Conservation (phyloP, 2,797 vertebrate species). For the Argyrosomus regius region DNA sequence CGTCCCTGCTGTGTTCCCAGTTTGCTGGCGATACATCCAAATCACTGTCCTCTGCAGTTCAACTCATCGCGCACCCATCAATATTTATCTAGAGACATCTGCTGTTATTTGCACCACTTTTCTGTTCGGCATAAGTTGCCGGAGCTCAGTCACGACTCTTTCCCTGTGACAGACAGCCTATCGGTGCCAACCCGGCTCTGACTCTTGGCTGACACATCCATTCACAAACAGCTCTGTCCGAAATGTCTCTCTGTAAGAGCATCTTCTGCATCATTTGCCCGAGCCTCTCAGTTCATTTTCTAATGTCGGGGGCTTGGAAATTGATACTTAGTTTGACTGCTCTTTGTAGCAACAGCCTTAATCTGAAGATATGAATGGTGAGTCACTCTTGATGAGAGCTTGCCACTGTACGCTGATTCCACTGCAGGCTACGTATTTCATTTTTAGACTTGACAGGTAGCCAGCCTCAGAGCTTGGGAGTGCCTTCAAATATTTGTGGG, state of each 20-base stretch:
- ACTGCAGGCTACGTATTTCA: slow-evolving; percentile 10
- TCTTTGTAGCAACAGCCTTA: slow-evolving; percentile 12
- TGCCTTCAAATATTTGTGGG: neutral
- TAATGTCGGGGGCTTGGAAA: slow-evolving; percentile 22
- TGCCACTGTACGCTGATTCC: slow-evolving; percentile 16
- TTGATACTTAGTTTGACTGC: slow-evolving; percentile 9
- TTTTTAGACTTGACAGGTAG: slow-evolving; percentile 7
- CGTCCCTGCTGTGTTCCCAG: neutral
- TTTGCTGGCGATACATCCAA: neutral
- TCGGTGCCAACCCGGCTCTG: neutral
- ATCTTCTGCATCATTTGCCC: slow-evolving; percentile 3
- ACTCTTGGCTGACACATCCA: slow-evolving; percentile 5
- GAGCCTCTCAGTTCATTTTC: slow-evolving; percentile 17
- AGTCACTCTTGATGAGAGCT: slow-evolving; percentile 33
- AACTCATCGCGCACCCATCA: neutral
- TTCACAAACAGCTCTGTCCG: slow-evolving; percentile 2
- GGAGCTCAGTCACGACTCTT: neutral
- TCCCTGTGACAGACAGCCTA: neutral
- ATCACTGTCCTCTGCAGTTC: neutral
- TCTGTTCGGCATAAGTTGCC: neutral
- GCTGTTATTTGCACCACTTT: neutral
- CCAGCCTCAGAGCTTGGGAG: slow-evolving; percentile 12
- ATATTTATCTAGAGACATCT: neutral
- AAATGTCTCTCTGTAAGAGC: neutral
- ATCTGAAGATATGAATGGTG: slow-evolving; percentile 35